Evolutionary conservation across 2,888 invertebrate genomes (phyloP), one percentile per base, ranked within the genome.

Genomic region (Cerastoderma edule): DNA sequence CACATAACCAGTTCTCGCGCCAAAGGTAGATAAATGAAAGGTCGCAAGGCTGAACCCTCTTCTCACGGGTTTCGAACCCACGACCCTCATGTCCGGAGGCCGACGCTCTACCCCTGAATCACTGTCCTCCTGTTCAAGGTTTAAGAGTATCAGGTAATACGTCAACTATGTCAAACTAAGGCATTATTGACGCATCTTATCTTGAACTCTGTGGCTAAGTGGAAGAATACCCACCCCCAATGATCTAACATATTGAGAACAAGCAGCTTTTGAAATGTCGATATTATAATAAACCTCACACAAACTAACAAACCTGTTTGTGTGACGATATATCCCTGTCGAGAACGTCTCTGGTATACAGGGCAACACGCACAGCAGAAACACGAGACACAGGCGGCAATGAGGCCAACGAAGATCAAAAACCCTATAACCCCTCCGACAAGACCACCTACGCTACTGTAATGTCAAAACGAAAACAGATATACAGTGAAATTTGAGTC

Each of bases 331-430:
- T 57, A 57, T 22, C 57, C 57, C 30, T 19, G 8, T 2, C 28
- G 1, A n/a, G 19, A 16, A 19, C 56, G 56, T 22, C 50, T 50
- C 50, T 50, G 16, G 24, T 57, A 57, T 2, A 57, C 30, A 1
- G 57, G 57, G 30, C 57, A 57, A 35, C 57, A 57, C 8, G 57
- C 32, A 33, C 57, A 57, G 33, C 32, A 57, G 57, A 57, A 57
- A 57, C 57, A 57, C 5, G 57, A 32, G n/a, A 57, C 30, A 13
- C 57, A 57, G 32, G 33, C 35, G 32, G 57, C 57, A 22, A 57
- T 57, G n/a, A 57, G 33, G 5, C 57, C 57, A 57, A 57, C 28
- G n/a, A 57, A 57, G 8, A 57, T 10, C 1, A 57, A 4, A 5
- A 57, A 57, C 19, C 57, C 57, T 22, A 57, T 4, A n/a, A 57